Conservation (phyloP, 2,113 vertebrate species). For the Psettodes erumei region DNA sequence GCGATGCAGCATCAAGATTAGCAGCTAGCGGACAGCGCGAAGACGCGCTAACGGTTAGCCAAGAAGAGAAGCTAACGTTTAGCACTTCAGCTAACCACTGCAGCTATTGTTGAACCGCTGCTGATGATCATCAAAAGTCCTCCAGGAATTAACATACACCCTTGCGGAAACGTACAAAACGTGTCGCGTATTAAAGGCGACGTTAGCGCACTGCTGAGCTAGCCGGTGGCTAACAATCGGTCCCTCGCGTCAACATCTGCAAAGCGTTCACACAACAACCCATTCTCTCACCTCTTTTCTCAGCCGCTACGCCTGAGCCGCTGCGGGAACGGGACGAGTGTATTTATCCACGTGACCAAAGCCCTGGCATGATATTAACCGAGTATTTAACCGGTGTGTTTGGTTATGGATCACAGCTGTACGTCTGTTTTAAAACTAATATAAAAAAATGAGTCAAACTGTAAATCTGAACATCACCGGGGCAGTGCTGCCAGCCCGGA, state of each 20-base stretch:
- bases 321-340: background rate
- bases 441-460: conserved; percentile 30
- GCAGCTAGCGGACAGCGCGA: conserved; percentile 31
- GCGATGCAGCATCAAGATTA: conserved; percentile 14
- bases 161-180: fast-evolving
- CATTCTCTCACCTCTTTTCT: conserved; percentile 78
- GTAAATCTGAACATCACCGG: conserved; percentile 67
- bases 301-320: conserved; percentile 38
- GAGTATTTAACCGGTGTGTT: fast-evolving
- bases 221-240: conserved; percentile 24
- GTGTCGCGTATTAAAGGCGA: background rate
- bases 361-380: background rate
- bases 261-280: conserved; percentile 57
- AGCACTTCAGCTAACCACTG: conserved; percentile 24
- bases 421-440: background rate
- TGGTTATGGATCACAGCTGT: background rate
- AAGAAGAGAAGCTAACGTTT: background rate
- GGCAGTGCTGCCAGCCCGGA: conserved; percentile 74
- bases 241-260: conserved; percentile 68
- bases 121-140: background rate
- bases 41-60: conserved; percentile 30
- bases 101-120: background rate
- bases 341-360: conserved; percentile 6
- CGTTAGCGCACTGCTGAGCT: background rate
- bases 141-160: background rate